Percentiles rank a stretch among this genome's conserved stretches.
Evolutionary conservation across 2,797 vertebrate genomes (phyloP).

Genomic region (Lophotriccus pileatus): DNA sequence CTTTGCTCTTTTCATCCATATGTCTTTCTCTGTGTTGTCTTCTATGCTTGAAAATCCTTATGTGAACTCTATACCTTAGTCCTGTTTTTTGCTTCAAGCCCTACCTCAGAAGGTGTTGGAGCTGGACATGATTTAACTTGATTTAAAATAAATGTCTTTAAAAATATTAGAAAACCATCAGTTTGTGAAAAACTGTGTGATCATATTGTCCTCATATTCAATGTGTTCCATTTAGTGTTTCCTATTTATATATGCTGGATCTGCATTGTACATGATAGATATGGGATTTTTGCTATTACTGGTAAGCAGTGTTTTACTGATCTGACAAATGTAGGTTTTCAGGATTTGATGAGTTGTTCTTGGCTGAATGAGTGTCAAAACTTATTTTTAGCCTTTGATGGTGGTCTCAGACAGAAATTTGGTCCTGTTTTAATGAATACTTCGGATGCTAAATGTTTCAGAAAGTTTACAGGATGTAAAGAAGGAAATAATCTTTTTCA

Average conservation of each 20-base stretch:
- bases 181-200: not conserved
- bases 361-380: not conserved
- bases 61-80: not conserved
- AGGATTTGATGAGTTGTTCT: not conserved
- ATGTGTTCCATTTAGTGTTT: not conserved
- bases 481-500: not conserved
- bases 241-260: not conserved
- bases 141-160: not conserved
- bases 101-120: not conserved
- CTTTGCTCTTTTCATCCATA: not conserved
- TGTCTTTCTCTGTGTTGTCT: not conserved
- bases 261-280: not conserved
- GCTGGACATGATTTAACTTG: not conserved
- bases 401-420: not conserved
- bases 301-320: not conserved
- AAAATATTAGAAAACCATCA: not conserved
- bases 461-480: not conserved
- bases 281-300: not conserved
- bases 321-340: not conserved
- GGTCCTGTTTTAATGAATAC: not conserved
- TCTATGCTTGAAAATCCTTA: not conserved
- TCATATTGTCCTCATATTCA: not conserved
- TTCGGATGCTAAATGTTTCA: not conserved
- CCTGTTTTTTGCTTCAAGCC: not conserved
- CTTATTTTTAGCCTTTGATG: not conserved